Evolutionary conservation across 1,140 invertebrate genomes (phyloP).

Genomic region (Drosophila sproati): DNA sequence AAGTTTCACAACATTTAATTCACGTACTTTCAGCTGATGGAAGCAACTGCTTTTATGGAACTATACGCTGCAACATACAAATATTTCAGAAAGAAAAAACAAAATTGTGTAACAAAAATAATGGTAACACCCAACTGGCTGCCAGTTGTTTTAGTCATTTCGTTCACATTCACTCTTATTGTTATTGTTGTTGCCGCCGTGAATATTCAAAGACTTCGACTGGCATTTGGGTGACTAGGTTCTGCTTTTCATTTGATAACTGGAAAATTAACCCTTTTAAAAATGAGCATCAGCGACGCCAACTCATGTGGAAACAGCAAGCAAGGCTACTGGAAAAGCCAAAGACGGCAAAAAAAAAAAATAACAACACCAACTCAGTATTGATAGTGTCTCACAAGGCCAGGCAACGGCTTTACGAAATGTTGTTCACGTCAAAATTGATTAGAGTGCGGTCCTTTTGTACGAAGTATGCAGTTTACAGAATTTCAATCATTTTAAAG

Average conservation of each 20-base stretch:
- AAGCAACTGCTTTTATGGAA: no score
- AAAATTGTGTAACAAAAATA: slow-evolving; percentile 4
- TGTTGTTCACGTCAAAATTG: slow-evolving; percentile 24
- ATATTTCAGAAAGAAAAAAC: slow-evolving; percentile 3
- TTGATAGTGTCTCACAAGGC: slow-evolving; percentile 10
- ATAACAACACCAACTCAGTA: background rate
- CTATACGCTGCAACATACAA: slow-evolving; percentile 2
- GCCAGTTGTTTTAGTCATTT: background rate
- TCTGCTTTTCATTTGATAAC: slow-evolving; percentile 64
- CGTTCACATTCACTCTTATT: background rate
- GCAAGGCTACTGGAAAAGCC: slow-evolving; percentile 18
- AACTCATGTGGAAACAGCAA: slow-evolving; percentile 55
- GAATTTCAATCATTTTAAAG: no score
- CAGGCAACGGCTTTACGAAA: slow-evolving; percentile 17
- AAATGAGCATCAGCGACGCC: slow-evolving; percentile 60
- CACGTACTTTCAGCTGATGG: slow-evolving; percentile 16
- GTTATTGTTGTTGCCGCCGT: slow-evolving; percentile 7
- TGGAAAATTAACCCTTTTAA: slow-evolving; percentile 75
- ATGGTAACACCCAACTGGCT: slow-evolving; percentile 13
- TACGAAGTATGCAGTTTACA: background rate
- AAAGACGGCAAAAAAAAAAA: slow-evolving; percentile 16
- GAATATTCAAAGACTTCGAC: slow-evolving; percentile 33
- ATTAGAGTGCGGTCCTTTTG: slow-evolving; percentile 9
- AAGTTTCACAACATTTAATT: background rate
- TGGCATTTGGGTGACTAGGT: slow-evolving; percentile 20